Evolutionary conservation across 2,888 invertebrate genomes (phyloP).

Genomic region (Pseudoips prasinana): DNA sequence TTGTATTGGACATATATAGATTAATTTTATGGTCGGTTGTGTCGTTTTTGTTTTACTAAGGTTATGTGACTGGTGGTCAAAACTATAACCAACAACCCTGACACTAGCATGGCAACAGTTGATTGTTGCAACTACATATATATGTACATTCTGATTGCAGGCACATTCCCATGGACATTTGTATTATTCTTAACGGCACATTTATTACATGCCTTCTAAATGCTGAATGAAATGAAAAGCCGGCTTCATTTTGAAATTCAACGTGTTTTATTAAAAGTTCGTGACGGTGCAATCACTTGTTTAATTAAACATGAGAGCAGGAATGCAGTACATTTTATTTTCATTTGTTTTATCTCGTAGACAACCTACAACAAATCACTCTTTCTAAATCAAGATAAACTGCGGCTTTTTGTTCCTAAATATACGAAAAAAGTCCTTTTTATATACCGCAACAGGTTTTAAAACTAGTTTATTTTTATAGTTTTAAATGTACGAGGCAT

Average conservation of each 20-base stretch:
- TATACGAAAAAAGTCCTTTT: too few relatives aligned
- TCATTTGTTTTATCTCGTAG: conserved; percentile 6
- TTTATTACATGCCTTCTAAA: conserved; percentile 44
- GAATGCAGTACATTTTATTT: conserved; percentile 17
- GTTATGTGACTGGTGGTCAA: too few relatives aligned
- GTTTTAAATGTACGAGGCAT: too few relatives aligned
- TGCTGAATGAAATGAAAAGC: conserved; percentile 39
- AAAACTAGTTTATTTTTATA: too few relatives aligned
- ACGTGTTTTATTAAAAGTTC: conserved; percentile 37
- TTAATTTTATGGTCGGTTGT: too few relatives aligned
- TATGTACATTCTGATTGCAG: conserved; percentile 15
- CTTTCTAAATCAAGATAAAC: too few relatives aligned
- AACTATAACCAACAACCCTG: too few relatives aligned
- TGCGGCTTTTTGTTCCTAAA: too few relatives aligned
- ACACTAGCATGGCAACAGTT: too few relatives aligned
- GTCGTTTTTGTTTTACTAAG: too few relatives aligned
- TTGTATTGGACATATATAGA: too few relatives aligned
- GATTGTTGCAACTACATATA: too few relatives aligned
- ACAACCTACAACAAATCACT: conserved; percentile 1
- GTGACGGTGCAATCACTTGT: conserved; percentile 43
- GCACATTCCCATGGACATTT: conserved; percentile 10
- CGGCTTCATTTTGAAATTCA: conserved; percentile 32
- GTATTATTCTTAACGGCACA: conserved; percentile 52
- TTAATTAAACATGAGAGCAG: conserved; percentile 29
- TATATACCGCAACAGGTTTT: neutral